These are phyloP conservation scores for Ibidorhyncha struthersii DNA, from an alignment of 2,113 vertebrate species.

Conservation along the genomic window DNA sequence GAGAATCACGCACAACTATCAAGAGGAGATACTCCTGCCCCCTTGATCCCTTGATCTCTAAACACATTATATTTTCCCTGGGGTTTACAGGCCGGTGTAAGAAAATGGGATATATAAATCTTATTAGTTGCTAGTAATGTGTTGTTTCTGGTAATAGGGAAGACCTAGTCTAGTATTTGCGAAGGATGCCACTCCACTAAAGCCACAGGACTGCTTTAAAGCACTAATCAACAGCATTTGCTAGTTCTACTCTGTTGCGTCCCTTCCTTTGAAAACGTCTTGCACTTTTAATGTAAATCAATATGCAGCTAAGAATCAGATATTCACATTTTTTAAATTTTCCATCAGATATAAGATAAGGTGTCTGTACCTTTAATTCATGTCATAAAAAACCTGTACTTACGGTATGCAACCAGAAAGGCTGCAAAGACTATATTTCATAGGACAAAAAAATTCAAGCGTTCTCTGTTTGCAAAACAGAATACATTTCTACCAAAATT, in stretches of 20 bases:
- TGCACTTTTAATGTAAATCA: background rate
- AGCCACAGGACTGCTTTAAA: background rate
- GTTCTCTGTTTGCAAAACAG: background rate
- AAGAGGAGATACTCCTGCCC: background rate
- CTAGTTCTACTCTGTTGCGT: background rate
- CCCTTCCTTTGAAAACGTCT: background rate
- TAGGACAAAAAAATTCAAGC: background rate
- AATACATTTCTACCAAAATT: background rate
- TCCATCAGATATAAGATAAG: background rate
- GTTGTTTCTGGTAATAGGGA: background rate
- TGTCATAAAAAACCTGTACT: background rate
- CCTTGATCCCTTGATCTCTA: background rate
- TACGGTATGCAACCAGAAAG: background rate
- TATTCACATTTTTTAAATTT: background rate
- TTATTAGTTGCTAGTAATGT: background rate
- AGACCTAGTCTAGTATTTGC: background rate
- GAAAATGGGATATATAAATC: background rate
- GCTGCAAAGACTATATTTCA: background rate
- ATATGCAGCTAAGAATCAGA: background rate
- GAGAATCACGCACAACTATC: background rate
- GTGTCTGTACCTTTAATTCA: background rate
- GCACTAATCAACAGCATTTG: background rate
- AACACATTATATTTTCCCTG: background rate
- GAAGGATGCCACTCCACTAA: background rate
- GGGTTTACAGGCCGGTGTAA: background rate